Evolutionary conservation across 2,797 vertebrate genomes (phyloP).

Genomic region (Discoglossus pictus): DNA sequence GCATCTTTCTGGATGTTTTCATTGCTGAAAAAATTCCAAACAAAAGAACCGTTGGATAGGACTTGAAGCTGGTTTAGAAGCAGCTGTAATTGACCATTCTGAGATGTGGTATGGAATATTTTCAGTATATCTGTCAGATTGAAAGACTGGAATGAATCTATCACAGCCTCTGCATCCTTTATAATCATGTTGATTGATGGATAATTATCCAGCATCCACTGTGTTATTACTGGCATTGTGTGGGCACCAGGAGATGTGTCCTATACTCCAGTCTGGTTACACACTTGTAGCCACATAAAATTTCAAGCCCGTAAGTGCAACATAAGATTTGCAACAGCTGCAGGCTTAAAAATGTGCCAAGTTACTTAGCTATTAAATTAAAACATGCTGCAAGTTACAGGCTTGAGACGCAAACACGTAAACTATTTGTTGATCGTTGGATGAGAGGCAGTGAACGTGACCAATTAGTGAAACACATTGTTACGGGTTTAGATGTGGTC

Average conservation of each 20-base stretch:
- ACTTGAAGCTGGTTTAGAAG: conserved; percentile 3
- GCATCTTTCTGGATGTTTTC: conserved; percentile 13
- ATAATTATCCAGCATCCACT: conserved; percentile 26
- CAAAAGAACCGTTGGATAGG: conserved; percentile 5
- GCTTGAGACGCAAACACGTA: too few species aligned
- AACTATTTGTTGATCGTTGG: too few species aligned
- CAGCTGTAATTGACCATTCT: conserved; percentile 3
- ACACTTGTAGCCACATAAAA: too few species aligned
- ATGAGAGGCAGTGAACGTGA: too few species aligned
- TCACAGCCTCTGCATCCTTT: background rate
- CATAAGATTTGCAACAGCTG: too few species aligned
- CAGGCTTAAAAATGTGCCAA: too few species aligned
- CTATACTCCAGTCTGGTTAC: background rate
- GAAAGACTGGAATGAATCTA: background rate
- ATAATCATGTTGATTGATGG: conserved; percentile 15
- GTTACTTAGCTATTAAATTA: too few species aligned
- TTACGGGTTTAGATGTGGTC: too few species aligned
- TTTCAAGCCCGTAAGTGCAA: too few species aligned
- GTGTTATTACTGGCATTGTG: background rate
- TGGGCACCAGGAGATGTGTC: background rate
- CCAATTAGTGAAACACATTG: too few species aligned
- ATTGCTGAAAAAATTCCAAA: conserved; percentile 10
- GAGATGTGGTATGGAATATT: background rate
- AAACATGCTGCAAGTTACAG: too few species aligned
- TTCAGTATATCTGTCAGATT: conserved; percentile 4